Conservation (phyloP, 2,113 vertebrate species). For the Stegostoma tigrinum region DNA sequence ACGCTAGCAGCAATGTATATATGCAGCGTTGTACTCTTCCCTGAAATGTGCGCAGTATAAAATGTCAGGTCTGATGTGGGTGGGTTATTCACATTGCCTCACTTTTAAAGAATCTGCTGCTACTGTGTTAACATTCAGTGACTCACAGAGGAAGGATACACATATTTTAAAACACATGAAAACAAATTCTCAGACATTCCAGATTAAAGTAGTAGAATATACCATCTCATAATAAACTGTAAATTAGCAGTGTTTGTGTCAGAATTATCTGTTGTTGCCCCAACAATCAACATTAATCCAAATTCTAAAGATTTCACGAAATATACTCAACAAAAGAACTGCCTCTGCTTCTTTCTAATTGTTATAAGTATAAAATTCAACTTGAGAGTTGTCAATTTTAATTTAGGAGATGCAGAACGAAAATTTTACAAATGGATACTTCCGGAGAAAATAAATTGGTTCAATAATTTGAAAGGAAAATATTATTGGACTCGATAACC, state of each 20-base stretch:
- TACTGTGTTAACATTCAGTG: not conserved
- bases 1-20: not conserved
- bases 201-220: not conserved
- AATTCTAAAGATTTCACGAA: not conserved
- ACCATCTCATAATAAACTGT: not conserved
- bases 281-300: not conserved
- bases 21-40: not conserved
- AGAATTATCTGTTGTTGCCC: not conserved
- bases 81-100: not conserved
- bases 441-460: no score
- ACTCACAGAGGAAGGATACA: not conserved
- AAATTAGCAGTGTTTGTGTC: not conserved
- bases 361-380: not conserved
- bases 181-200: not conserved
- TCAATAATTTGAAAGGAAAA: no score
- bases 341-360: not conserved
- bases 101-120: not conserved
- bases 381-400: not conserved
- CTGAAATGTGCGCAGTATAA: not conserved
- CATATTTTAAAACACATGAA: not conserved
- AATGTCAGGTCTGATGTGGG: not conserved
- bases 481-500: no score
- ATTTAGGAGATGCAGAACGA: not conserved
- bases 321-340: not conserved
- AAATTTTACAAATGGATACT: no score